These are phyloP conservation scores for Phrynosoma platyrhinos DNA, from an alignment of 2,113 vertebrate species.

Conservation along the genomic window DNA sequence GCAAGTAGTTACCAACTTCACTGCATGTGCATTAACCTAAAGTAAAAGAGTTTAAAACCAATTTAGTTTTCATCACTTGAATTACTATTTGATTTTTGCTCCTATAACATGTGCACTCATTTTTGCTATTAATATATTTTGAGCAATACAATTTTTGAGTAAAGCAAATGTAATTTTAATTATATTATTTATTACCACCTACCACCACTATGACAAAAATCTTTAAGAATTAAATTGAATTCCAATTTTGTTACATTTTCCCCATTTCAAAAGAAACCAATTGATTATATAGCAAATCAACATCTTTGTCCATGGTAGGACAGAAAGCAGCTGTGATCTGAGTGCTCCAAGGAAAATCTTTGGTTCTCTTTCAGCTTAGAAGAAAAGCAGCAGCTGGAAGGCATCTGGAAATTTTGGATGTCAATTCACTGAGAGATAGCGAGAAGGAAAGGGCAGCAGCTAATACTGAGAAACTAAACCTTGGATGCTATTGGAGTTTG, in stretches of 20 bases:
- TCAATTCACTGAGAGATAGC: neutral
- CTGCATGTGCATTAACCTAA: neutral
- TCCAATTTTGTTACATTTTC: neutral
- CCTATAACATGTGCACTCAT: neutral
- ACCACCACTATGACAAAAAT: neutral
- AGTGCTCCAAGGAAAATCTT: slow-evolving; percentile 1
- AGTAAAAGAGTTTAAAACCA: neutral
- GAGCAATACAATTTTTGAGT: neutral
- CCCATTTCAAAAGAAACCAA: neutral
- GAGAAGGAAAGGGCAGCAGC: slow-evolving; percentile 26
- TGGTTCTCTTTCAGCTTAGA: slow-evolving; percentile 38
- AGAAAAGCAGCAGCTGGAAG: slow-evolving; percentile 30
- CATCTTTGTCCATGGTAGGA: neutral
- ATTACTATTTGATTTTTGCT: neutral
- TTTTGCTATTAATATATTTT: neutral
- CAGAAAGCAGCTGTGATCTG: neutral
- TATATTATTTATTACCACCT: neutral
- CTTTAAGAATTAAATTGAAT: neutral
- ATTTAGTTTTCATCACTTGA: neutral
- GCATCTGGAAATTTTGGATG: slow-evolving; percentile 12
- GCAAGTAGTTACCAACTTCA: neutral
- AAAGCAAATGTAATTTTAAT: neutral
- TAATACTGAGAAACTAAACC: slow-evolving; percentile 38
- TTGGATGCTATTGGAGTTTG: slow-evolving; percentile 36
- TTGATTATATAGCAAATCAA: slow-evolving; percentile 35